Evolutionary conservation across 2,888 invertebrate species (phyloP), one percentile per base, ranked within the genome.

Genomic region (Oxyscelio sp.): DNA sequence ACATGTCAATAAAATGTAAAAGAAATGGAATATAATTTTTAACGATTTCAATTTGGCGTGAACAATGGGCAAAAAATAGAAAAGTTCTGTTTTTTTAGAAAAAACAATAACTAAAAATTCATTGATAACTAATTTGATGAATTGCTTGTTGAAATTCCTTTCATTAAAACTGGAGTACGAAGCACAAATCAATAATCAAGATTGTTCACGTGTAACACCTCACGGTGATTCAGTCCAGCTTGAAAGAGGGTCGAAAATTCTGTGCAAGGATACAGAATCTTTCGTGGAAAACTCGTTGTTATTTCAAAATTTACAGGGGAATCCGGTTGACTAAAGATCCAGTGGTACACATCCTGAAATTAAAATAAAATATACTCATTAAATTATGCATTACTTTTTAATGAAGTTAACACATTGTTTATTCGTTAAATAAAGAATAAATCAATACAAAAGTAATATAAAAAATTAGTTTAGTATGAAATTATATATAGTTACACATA

Each of bases 241-340:
- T 97, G 96, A 79, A 95, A 94, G 66, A 99, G 95, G 22, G 97
- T 96, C 71, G 95, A 93, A 5, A 96, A 94, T 50, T 95, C 94
- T 58, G 95, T 94, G 87, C 94, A 93, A 77, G 93, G 93, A 87
- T 96, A 95, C 70, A 99, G 95, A 83, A 97, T 96, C 86, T 98
- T 96, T 93, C 98, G 97, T 0, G 99, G 99, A 94, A 98, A 99
- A 95, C 99, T 99, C 87, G 98, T 98, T 59, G 98, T 98, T 86
- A 99, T 98, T 95, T 99, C 98, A 93, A 99, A 99, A 92, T 97
- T 97, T 93, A 98, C 96, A 0, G 99, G 99, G 13, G 99, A 97
- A 89, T 97, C 96, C 4, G 98, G 98, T 95, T 99, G 98, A 92
- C 99, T 98, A 95, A 99, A 99, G 87, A 99, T 97, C 95, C 97